Percentiles rank a stretch among this genome's conserved stretches.
phyloP scores from a whole-genome alignment of 2,113 vertebrate species.

The Picathartes gymnocephalus region DNA sequence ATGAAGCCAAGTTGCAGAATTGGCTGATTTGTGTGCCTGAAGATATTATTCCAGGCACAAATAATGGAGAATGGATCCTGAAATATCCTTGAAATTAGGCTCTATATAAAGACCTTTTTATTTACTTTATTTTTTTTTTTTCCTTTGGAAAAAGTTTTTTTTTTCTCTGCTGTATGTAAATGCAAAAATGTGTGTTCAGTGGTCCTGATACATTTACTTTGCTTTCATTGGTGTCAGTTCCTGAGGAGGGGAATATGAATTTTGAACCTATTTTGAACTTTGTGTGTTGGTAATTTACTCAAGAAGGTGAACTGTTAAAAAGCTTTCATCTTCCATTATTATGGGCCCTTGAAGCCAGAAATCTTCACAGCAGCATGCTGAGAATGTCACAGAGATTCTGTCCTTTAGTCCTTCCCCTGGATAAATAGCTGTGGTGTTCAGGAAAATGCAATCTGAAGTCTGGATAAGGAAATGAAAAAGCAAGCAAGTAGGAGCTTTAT shows the following conservation, averaged over 20 bases:
- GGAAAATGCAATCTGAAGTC: slow-evolving; percentile 1
- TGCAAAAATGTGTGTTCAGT: background rate
- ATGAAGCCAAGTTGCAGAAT: background rate
- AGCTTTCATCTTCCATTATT: slow-evolving; percentile 6
- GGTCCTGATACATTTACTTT: background rate
- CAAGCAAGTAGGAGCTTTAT: background rate
- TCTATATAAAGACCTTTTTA: background rate
- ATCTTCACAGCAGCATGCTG: background rate
- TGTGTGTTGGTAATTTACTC: background rate
- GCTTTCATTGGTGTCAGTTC: background rate
- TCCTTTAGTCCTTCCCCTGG: slow-evolving; percentile 1
- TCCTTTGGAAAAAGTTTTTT: background rate
- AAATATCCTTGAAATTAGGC: background rate
- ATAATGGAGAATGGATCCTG: background rate
- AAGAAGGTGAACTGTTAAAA: background rate
- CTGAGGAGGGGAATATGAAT: background rate
- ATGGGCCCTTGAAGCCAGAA: background rate
- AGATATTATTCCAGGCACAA: background rate
- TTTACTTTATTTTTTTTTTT: background rate
- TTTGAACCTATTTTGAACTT: slow-evolving; percentile 22
- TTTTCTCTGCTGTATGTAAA: background rate
- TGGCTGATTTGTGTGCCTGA: background rate
- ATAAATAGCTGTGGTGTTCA: slow-evolving; percentile 4
- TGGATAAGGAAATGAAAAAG: background rate
- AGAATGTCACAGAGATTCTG: slow-evolving; percentile 24